phyloP scores from a whole-genome alignment of 2,797 vertebrate species.

The Mormyrus hasselquistii region DNA sequence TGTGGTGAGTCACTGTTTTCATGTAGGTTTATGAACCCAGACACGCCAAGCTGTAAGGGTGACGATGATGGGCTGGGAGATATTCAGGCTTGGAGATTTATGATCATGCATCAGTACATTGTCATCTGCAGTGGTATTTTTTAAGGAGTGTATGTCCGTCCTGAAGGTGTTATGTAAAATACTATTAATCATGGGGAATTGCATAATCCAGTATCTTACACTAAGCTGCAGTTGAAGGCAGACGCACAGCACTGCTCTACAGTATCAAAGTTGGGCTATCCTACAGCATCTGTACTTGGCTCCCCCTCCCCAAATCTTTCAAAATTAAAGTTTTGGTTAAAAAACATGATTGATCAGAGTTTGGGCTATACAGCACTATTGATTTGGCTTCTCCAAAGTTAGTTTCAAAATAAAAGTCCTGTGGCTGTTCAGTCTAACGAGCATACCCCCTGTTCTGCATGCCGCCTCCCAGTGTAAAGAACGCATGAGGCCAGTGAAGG shows the following conservation, averaged over 20 bases:
- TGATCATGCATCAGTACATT: not conserved
- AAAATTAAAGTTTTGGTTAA: not conserved
- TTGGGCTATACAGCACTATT: not conserved
- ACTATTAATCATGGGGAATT: not conserved
- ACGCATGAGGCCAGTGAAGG: constrained; percentile 96
- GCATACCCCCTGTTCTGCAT: not conserved
- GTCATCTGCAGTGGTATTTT: not conserved
- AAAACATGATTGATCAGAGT: not conserved
- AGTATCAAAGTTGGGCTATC: not conserved
- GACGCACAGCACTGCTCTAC: not conserved
- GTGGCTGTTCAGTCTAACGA: not conserved
- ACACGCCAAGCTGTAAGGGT: not conserved
- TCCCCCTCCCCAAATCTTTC: not conserved
- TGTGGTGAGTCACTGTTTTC: constrained; percentile 69
- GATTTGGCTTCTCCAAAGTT: not conserved
- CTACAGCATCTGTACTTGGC: not conserved
- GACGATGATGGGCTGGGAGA: not conserved
- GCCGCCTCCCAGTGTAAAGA: constrained; percentile 82
- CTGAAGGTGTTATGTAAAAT: not conserved
- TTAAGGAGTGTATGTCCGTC: not conserved
- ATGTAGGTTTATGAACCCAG: not conserved
- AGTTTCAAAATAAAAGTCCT: not conserved
- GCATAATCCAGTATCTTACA: not conserved
- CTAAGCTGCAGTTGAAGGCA: not conserved
- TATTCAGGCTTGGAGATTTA: not conserved